These are phyloP conservation scores for Pantherophis alleghaniensis DNA, from an alignment of 2,797 vertebrate genomes.

Conservation along the genomic window DNA sequence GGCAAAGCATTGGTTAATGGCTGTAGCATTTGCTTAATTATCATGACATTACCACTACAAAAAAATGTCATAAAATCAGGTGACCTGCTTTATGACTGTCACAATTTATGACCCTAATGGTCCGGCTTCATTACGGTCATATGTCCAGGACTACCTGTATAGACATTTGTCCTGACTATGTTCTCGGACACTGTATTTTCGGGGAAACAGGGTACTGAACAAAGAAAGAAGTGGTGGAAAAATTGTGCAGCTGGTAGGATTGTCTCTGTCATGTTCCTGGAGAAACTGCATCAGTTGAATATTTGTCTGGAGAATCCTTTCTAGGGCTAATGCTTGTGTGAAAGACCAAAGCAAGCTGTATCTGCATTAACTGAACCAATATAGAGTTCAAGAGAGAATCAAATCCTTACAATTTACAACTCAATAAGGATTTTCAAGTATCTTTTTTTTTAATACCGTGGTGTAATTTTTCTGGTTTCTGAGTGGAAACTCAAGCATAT, in stretches of 20 bases:
- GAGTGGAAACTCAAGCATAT: not conserved
- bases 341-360: not conserved
- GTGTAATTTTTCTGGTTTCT: not conserved
- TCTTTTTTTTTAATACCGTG: not conserved
- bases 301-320: not conserved
- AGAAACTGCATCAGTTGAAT: not conserved
- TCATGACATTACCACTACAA: not conserved
- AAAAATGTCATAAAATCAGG: not conserved
- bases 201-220: too few species aligned
- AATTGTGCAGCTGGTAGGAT: not conserved
- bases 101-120: not conserved
- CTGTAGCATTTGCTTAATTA: not conserved
- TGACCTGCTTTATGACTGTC: not conserved
- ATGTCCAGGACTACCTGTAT: not conserved
- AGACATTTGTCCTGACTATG: not conserved
- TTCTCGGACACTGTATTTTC: too few species aligned
- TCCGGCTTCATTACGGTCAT: not conserved
- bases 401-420: not conserved
- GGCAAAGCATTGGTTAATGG: not conserved
- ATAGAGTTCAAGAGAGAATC: not conserved
- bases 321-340: not conserved
- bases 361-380: not conserved
- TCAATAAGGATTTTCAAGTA: not conserved
- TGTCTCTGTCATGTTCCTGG: not conserved
- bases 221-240: not conserved